Conservation (phyloP, 2,888 invertebrate genomes). For the Sicus ferrugineus region DNA sequence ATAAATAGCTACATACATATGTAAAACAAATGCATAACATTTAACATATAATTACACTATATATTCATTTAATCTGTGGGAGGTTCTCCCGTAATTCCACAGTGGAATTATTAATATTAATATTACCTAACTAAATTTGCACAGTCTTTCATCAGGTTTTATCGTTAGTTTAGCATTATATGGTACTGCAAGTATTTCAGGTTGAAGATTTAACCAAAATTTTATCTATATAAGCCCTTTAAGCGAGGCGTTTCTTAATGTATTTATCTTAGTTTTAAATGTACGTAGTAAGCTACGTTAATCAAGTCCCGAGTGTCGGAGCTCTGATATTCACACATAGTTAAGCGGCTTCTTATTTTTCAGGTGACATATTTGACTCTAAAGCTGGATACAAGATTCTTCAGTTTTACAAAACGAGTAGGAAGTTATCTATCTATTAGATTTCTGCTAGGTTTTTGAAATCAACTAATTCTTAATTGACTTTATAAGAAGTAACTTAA, state of each 20-base stretch:
- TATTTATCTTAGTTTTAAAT: background rate
- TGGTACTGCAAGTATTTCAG: slow-evolving; percentile 20
- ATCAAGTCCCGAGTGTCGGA: no score
- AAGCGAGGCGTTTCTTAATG: background rate
- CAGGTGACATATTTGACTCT: no score
- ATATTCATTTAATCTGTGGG: slow-evolving; percentile 32
- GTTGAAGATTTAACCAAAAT: slow-evolving; percentile 14
- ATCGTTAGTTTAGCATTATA: slow-evolving; percentile 18
- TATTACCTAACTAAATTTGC: slow-evolving; percentile 46
- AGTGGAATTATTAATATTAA: no score
- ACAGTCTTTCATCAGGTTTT: slow-evolving; percentile 60
- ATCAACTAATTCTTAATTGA: no score
- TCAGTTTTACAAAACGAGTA: no score
- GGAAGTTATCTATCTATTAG: no score
- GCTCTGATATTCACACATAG: no score
- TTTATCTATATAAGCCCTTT: background rate
- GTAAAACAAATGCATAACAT: slow-evolving; percentile 47
- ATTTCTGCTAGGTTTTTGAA: no score
- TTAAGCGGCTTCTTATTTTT: no score
- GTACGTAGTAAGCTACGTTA: no score
- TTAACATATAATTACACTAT: slow-evolving; percentile 41
- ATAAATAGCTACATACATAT: slow-evolving; percentile 36
- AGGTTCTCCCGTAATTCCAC: slow-evolving; percentile 7
- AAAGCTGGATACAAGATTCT: no score
- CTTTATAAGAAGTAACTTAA: no score